Evolutionary conservation across 2,797 vertebrate genomes (phyloP), one percentile per base, ranked within the genome.

Genomic region (Pteronotus mesoamericanus): DNA sequence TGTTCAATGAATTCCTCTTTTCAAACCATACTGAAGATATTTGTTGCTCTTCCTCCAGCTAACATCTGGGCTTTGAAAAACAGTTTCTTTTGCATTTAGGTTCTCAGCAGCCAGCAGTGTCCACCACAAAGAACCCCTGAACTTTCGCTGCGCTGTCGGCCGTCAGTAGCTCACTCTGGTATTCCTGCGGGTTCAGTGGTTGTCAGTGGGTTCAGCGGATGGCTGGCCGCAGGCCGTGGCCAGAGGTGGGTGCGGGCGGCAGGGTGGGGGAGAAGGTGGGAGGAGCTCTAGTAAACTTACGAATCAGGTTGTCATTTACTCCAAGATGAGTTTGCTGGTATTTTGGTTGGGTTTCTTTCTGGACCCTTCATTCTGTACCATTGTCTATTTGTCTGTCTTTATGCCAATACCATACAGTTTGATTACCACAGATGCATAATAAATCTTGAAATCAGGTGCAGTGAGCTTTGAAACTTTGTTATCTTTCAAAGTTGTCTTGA

Each of bases 151-250:
- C 99, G 1, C 99, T 98, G 97, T 99, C 99, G 97, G 99, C 99
- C 99, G 99, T 99, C 98, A 99, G 98, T 98, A 99, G 99, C 98
- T 99, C 99, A 99, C 99, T 99, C 98, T 99, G 99, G 98, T 99
- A 99, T 98, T 99, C 99, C 97, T 99, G 99, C 86, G 99, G 99
- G 98, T 99, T 99, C 97, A 99, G 99, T 99, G 99, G 99, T 99
- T 99, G 98, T 98, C 99, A 99, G 89, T 99, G 98, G 97, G 97
- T 99, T 98, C n/a, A n/a, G n/a, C n/a, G n/a, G n/a, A n/a, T n/a
- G n/a, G n/a, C n/a, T n/a, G n/a, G n/a, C n/a, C n/a, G n/a, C n/a
- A n/a, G n/a, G n/a, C n/a, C n/a, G n/a, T n/a, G n/a, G n/a, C n/a
- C n/a, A n/a, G n/a, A n/a, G n/a, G n/a, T n/a, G n/a, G 22, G 21